Conservation (phyloP, 2,797 vertebrate genomes). For the Melanotaenia nigrans region DNA sequence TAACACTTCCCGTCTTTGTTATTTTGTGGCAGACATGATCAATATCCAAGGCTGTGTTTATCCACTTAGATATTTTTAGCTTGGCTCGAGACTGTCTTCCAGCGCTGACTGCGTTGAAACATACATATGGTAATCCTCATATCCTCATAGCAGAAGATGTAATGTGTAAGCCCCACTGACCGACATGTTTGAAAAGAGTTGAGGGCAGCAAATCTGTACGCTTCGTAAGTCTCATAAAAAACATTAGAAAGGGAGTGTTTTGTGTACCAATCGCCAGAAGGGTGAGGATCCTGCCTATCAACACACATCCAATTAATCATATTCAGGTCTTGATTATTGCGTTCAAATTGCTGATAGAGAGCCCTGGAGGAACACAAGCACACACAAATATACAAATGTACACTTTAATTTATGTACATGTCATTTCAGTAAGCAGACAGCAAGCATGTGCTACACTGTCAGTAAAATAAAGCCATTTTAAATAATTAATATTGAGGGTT, state of each 20-base stretch:
- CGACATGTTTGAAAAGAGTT: background rate
- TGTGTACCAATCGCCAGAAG: conserved; percentile 25
- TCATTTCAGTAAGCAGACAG: conserved; percentile 27
- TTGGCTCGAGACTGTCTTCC: conserved; percentile 17
- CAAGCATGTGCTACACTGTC: conserved; percentile 27
- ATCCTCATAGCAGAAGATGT: background rate
- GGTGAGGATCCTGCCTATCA: conserved; percentile 10
- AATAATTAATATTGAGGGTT: conserved; percentile 15
- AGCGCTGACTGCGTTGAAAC: conserved; percentile 1
- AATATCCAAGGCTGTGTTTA: conserved; percentile 42
- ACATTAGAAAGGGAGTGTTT: conserved; percentile 3
- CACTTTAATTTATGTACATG: conserved; percentile 12
- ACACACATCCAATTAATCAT: conserved; percentile 45
- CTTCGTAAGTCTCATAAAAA: conserved; percentile 1
- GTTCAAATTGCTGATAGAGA: conserved; percentile 40
- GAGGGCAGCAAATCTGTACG: background rate
- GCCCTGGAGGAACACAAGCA: conserved; percentile 23
- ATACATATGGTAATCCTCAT: background rate
- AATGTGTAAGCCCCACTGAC: background rate
- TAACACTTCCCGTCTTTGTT: conserved; percentile 52
- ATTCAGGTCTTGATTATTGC: conserved; percentile 44
- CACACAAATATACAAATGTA: background rate
- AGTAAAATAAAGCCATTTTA: conserved; percentile 21
- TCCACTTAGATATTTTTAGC: conserved; percentile 25
- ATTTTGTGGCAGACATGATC: conserved; percentile 53